These are phyloP conservation scores for Hemiscyllium ocellatum DNA, from an alignment of 2,113 vertebrate genomes.

Conservation along the genomic window DNA sequence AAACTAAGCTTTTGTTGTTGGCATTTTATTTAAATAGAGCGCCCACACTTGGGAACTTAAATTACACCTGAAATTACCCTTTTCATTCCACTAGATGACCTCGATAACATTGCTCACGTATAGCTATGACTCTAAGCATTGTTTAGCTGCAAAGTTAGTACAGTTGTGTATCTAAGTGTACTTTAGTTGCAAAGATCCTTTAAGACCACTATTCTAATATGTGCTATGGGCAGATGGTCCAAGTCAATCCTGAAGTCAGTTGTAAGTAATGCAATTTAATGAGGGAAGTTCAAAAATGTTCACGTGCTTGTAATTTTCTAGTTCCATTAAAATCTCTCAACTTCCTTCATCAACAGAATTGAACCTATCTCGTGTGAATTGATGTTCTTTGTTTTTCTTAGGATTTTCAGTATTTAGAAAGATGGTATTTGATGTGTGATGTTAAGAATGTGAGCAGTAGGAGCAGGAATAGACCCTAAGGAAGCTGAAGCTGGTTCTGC, in stretches of 20 bases:
- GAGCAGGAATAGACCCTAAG: no score
- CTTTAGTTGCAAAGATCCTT: background rate
- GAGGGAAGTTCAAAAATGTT: background rate
- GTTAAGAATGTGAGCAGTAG: no score
- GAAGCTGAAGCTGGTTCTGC: no score
- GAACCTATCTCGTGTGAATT: background rate
- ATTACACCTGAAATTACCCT: background rate
- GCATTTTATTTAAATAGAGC: background rate
- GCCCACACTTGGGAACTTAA: background rate
- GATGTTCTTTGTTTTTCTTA: background rate
- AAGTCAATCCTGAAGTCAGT: background rate
- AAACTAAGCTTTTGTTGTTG: background rate
- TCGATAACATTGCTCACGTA: background rate
- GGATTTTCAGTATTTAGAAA: background rate
- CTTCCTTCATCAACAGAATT: background rate
- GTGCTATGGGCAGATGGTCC: background rate
- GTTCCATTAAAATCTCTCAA: background rate
- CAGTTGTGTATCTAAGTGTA: background rate
- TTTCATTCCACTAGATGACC: background rate
- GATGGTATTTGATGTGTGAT: no score
- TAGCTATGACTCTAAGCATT: background rate
- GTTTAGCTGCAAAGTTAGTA: no score
- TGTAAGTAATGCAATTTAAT: background rate
- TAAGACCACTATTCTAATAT: background rate
- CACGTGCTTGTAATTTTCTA: background rate